phyloP scores from a whole-genome alignment of 1,140 invertebrate species.

The Trachymyrmex cornetzi region DNA sequence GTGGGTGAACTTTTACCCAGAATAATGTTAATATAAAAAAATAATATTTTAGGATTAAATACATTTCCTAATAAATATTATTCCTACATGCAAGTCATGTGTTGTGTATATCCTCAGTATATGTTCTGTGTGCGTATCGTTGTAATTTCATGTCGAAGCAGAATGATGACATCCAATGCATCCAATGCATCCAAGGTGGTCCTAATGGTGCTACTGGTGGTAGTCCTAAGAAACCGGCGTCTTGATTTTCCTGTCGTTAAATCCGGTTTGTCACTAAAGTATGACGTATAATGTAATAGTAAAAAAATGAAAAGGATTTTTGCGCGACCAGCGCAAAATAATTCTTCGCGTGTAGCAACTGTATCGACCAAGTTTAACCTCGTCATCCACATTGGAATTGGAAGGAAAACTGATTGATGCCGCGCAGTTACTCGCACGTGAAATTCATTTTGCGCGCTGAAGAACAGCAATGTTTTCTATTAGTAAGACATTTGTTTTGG shows the following conservation, averaged over 20 bases:
- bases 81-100: too few relatives aligned
- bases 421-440: not conserved
- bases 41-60: not conserved
- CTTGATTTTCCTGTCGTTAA: not conserved
- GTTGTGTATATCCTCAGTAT: too few relatives aligned
- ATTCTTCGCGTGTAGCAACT: not conserved
- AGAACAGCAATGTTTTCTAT: not conserved
- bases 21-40: not conserved
- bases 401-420: not conserved
- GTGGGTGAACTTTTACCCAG: too few relatives aligned
- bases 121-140: too few relatives aligned
- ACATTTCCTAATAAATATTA: not conserved
- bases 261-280: conserved; percentile 27
- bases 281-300: conserved; percentile 42
- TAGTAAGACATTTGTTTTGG: not conserved
- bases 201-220: conserved; percentile 23
- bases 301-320: not conserved
- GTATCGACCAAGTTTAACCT: conserved; percentile 60
- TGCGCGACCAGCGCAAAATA: not conserved
- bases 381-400: not conserved
- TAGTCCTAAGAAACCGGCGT: not conserved
- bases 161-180: not conserved
- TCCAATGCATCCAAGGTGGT: not conserved
- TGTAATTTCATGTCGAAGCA: not conserved
- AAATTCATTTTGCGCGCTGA: not conserved